Base-by-base conservation (phyloP, 2,797 vertebrate genomes). In the Silurus lanzhouensis region DNA sequence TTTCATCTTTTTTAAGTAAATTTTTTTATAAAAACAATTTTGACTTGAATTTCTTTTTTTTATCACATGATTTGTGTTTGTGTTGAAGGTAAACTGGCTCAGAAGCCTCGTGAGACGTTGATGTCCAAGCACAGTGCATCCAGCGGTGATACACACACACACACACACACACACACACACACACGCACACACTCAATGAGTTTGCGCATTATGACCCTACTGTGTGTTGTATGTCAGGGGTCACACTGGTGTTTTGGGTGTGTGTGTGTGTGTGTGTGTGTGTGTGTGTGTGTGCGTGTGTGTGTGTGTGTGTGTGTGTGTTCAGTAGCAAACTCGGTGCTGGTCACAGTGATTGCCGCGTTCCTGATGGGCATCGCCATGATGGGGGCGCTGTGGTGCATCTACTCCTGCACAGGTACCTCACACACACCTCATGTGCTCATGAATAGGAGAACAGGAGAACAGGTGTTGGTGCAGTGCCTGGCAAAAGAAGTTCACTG, bases 311-410 rank as follows among this genome's bases (percentile, higher is more conserved):
- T 78, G 27, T 27, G 27, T 38, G 31, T 83, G 61, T 84, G 68
- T 19, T 72, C 92, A 67, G 89, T 91, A 52, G 91, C 87, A 0
- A 93, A 92, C 71, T 84, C 92, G 0, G 90, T 96, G 83, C 90
- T 96, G 83, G 95, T 94, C 3, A 91, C 96, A 1, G 91, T 96
- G 76, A 91, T 97, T 14, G 91, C 92, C 3, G 95, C 96, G 52
- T 97, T 97, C 87, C 85, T 94, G 83, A 90, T 97, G 89, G 97
- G 96, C 0, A 90, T 94, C 20, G 83, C 91, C 75, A 91, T 97
- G 88, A 95, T 94, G 89, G 94, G 94, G 1, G 95, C 92, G 9
- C 90, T 98, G 78, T 96, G 96, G 95, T 95, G 94, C 68, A 94
- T 96, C 90, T 95, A 95, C 81, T 90, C 90, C 3, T 91, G 90